Percentiles rank a stretch among this genome's conserved stretches.
These are phyloP conservation scores for Ptilodon capucinus DNA, from an alignment of 2,888 invertebrate genomes.

Conservation along the genomic window DNA sequence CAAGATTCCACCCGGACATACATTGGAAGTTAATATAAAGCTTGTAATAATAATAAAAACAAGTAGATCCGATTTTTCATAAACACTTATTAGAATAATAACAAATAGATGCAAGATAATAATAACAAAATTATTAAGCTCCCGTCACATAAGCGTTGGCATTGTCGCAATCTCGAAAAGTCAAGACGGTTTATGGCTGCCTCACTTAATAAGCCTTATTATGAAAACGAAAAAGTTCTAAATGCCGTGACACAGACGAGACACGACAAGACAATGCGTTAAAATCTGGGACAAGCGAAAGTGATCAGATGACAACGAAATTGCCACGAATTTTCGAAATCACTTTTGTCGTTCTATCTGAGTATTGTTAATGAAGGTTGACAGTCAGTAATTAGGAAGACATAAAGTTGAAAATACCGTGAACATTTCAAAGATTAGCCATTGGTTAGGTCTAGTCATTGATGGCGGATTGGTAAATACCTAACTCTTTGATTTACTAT, in stretches of 20 bases:
- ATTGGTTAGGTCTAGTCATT: no score
- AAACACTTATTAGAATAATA: no score
- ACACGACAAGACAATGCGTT: conserved; percentile 22
- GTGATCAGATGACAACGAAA: conserved; percentile 33
- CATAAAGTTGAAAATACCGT: no score
- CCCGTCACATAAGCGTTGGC: not conserved
- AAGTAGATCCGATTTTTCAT: no score
- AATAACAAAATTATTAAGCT: no score
- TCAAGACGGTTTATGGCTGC: not conserved
- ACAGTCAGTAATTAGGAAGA: conserved; percentile 6
- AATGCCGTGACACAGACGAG: conserved; percentile 4
- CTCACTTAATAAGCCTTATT: conserved; percentile 8
- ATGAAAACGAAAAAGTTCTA: conserved; percentile 13
- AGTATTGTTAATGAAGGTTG: conserved; percentile 23
- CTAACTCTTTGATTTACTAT: no score
- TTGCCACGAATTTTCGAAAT: conserved; percentile 28
- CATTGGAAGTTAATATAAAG: no score
- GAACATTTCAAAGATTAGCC: no score
- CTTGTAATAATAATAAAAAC: no score
- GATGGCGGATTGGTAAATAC: no score
- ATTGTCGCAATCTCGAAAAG: conserved; percentile 8
- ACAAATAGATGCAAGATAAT: no score
- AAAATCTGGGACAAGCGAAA: conserved; percentile 30
- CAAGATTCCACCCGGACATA: no score
- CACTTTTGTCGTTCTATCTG: conserved; percentile 22